Evolutionary conservation across 2,113 vertebrate species (phyloP).

Genomic region (Xenopus borealis): DNA sequence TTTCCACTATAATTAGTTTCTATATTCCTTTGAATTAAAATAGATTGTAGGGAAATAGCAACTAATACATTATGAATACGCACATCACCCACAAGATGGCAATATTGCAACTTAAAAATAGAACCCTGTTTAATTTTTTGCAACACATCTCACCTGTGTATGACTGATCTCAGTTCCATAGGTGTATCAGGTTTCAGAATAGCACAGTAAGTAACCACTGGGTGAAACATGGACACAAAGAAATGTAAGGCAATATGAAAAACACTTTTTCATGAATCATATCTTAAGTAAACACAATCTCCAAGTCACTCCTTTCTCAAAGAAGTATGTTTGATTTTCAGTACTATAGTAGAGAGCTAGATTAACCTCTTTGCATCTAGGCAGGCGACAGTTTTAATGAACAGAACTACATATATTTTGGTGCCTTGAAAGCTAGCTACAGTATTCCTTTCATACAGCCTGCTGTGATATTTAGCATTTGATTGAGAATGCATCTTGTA

Average conservation of each 20-base stretch:
- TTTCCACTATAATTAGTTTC: too few species aligned
- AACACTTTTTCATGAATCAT: slow-evolving; percentile 15
- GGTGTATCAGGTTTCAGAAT: slow-evolving; percentile 12
- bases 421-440: not conserved
- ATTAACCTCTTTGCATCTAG: not conserved
- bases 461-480: not conserved
- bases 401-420: not conserved
- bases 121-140: not conserved
- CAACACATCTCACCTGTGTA: slow-evolving; percentile 17
- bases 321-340: slow-evolving; percentile 1
- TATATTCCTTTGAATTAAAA: too few species aligned
- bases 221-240: slow-evolving; percentile 12
- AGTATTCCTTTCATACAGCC: not conserved
- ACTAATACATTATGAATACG: too few species aligned
- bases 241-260: slow-evolving; percentile 5
- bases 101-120: slow-evolving; percentile 32
- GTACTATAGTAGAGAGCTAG: not conserved
- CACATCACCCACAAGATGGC: slow-evolving; percentile 64
- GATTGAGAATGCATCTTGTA: not conserved
- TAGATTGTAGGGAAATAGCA: too few species aligned
- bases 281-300: slow-evolving; percentile 23
- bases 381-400: too few species aligned
- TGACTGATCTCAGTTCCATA: too few species aligned
- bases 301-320: slow-evolving; percentile 13
- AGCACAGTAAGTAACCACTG: slow-evolving; percentile 20